Evolutionary conservation across 1,140 invertebrate species (phyloP), one percentile per base, ranked within the genome.

Genomic region (Drosophila ananassae): DNA sequence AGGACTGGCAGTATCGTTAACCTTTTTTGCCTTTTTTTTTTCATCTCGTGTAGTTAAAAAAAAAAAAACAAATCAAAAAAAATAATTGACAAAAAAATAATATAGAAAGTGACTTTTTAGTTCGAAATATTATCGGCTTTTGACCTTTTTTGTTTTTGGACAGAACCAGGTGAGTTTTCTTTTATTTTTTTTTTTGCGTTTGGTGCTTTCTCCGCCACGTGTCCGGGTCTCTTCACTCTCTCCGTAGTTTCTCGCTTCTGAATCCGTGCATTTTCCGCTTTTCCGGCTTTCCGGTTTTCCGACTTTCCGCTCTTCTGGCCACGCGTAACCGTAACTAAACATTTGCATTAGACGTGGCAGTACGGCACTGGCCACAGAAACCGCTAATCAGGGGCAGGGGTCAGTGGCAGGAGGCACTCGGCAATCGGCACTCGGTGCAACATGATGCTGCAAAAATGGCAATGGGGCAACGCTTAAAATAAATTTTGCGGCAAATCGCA

Each of bases 401-500:
- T 78, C 17, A 17, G 17, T 17, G 17, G 17, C 17, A 17, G 17
- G 17, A 17, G 17, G 17, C 17, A 17, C 17, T 17, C 17, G 17
- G 17, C 17, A 17, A 0, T 17, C 17, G 17, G 17, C 17, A 17
- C 17, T 17, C 17, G 17, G 17, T 17, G 17, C 17, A 17, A 17
- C 79, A 83, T 64, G 10, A 2, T 8, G 28, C n/a, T 24, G 8
- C 7, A 21, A 12, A 24, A 2, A 8, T 22, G 30, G n/a, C n/a
- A n/a, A 39, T 39, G 34, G 34, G n/a, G 2, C 17, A 55, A 76
- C 68, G 71, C 54, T 57, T 73, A 82, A 83, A 37, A 85, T 87
- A 87, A 85, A 87, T 87, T 87, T 78, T 55, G 72, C 52, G 71
- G 79, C 63, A 69, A 75, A 79, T 63, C 79, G 75, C 51, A 57